Base-by-base conservation (phyloP, 2,888 invertebrate species). In the Bursaphelenchus okinawaensis region DNA sequence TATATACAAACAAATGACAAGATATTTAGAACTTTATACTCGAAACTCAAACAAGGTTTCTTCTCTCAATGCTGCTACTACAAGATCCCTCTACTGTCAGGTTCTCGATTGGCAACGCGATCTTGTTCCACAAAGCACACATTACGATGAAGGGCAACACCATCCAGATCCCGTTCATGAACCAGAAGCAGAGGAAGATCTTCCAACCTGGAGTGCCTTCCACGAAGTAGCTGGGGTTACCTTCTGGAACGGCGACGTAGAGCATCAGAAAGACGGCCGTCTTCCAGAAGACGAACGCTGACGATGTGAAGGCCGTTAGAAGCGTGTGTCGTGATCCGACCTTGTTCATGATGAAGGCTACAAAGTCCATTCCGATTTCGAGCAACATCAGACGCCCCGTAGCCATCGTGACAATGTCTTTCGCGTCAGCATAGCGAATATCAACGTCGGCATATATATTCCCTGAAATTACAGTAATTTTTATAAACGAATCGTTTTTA, bases 231-330 rank as follows among this genome's bases (percentile, higher is more conserved):
- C 31, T 31, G 7, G 63, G 65, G 16, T 69, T 74, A 27, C 74
- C 74, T 69, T 29, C 7, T 9, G 51, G 19, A 16, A 28, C 22
- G 9, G 54, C 55, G 22, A 79, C 68, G 69, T 76, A 79, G 27
- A 79, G 65, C 0, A 70, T 64, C 60, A 79, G 64, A 67, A 72
- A 79, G 70, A 76, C 71, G 54, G 76, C 65, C 0, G 79, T 79
- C 68, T 79, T 79, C 79, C 79, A 79, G 72, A 78, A 79, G 19
- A 76, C 77, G 63, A 79, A 73, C 0, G 73, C 74, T 23, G 61
- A 68, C 0, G 75, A 73, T 19, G 75, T 75, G 72, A 79, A 79
- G 19, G 76, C 70, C 23, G 73, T 67, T 23, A 79, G 67, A 12
- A 77, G 62, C 7, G 79, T 69, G 65, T 79, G 79, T 4, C 73